Base-by-base conservation (phyloP, 2,113 vertebrate species). In the Sceloporus undulatus region DNA sequence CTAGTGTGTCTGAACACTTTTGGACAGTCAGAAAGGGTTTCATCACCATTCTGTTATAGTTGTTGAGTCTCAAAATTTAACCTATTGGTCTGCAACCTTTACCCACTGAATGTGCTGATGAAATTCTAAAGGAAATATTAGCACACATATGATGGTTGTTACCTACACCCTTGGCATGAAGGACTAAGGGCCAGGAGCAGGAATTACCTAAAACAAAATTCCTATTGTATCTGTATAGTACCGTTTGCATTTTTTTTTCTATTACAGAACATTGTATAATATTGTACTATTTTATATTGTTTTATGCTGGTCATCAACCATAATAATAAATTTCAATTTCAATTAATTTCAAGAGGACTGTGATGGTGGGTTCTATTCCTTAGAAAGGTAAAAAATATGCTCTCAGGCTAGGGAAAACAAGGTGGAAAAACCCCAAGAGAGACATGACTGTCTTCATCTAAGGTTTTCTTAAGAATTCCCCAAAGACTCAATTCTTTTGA, bases 401-500 rank as follows among this genome's bases (percentile, higher is more conserved):
- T 79, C 56, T 54, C 16, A 71, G 71, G 38, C 38, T n/a, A 29
- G 62, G 79, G 27, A n/a, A 59, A 54, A 62, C 23, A 56, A 27
- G 42, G 56, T 79, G 3, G 23, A 27, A 52, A 29, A 42, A 21
- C 18, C 66, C 56, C 76, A 52, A 86, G 40, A 25, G 42, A 27
- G 62, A 27, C 38, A 82, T 6, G 48, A 48, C 48, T 7, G 7
- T 48, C 48, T 48, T 7, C 5, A 5, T 48, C 48, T 48, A 48
- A 7, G 48, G 48, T 48, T 48, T 59, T 16, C 56, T 59, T 16
- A 59, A 62, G 13, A 18, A 62, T 18, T 62, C 16, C 11, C 59
- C 70, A 66, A 87, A 54, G 13, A 54, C 40, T 82, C 76, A 88
- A 68, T 76, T 68, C 56, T 42, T 88, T 83, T 88, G 87, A 83